Evolutionary conservation across 2,797 vertebrate species (phyloP).

Genomic region (Anguilla obscura): DNA sequence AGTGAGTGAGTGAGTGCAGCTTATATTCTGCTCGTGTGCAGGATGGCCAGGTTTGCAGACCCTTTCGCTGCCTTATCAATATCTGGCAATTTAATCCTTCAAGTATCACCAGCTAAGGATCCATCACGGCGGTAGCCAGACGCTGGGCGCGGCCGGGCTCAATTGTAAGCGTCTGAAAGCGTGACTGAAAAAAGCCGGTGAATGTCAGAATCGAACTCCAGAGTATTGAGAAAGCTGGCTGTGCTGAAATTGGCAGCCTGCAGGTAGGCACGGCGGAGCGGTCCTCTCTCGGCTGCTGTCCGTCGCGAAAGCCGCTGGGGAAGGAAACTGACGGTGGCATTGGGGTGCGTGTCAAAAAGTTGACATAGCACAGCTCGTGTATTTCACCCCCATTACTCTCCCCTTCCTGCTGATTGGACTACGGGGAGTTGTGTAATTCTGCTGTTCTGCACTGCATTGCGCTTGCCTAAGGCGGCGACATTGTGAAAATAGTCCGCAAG

Average conservation of each 20-base stretch:
- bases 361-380: background rate
- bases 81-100: slow-evolving; percentile 47
- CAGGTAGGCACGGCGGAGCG: slow-evolving; percentile 1
- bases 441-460: background rate
- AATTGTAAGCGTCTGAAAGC: slow-evolving; percentile 44
- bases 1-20: slow-evolving; percentile 7
- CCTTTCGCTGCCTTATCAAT: slow-evolving; percentile 48
- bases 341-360: background rate
- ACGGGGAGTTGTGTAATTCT: background rate
- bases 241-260: background rate
- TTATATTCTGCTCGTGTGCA: slow-evolving; percentile 30
- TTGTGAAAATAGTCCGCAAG: background rate
- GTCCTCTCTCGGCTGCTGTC: background rate
- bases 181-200: slow-evolving; percentile 32
- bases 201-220: background rate
- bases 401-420: background rate
- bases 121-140: slow-evolving; percentile 28
- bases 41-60: slow-evolving; percentile 37
- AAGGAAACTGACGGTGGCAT: background rate
- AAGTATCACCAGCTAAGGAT: slow-evolving; percentile 36
- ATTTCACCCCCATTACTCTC: background rate
- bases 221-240: background rate
- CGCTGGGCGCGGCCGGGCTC: slow-evolving; percentile 40
- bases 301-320: background rate
- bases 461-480: background rate